Conservation (phyloP, 2,797 vertebrate species). For the Anas bahamensis region DNA sequence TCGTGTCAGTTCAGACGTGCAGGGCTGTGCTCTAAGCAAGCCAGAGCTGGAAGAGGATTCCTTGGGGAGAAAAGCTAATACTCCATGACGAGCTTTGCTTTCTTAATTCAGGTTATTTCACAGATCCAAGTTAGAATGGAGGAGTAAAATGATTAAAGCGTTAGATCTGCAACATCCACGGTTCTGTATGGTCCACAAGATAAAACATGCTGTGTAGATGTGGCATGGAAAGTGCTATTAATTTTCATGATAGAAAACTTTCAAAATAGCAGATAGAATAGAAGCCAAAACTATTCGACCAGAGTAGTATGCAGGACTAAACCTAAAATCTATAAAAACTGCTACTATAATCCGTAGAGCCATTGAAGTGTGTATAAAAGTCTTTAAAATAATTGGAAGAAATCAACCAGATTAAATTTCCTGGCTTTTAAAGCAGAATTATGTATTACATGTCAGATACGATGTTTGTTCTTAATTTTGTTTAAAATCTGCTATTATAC, state of each 20-base stretch:
- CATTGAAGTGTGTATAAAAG: neutral
- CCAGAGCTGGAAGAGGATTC: neutral
- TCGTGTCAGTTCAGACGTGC: neutral
- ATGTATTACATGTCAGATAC: neutral
- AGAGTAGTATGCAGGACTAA: neutral
- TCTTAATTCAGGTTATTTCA: neutral
- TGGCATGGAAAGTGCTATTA: neutral
- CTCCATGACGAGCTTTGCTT: neutral
- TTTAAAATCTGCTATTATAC: neutral
- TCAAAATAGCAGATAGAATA: neutral
- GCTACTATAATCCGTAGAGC: neutral
- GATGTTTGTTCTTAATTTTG: neutral
- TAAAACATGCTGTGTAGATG: neutral
- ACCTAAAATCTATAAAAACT: neutral
- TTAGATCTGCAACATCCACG: neutral
- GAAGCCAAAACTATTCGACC: neutral
- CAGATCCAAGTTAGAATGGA: neutral
- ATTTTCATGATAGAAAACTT: neutral
- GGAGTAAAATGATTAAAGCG: neutral
- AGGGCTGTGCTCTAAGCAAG: neutral
- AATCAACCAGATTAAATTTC: neutral
- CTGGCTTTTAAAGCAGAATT: neutral
- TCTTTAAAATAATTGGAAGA: neutral
- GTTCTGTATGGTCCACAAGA: neutral
- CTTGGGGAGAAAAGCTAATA: neutral